phyloP scores from a whole-genome alignment of 2,797 vertebrate species.

The Crotalus adamanteus region DNA sequence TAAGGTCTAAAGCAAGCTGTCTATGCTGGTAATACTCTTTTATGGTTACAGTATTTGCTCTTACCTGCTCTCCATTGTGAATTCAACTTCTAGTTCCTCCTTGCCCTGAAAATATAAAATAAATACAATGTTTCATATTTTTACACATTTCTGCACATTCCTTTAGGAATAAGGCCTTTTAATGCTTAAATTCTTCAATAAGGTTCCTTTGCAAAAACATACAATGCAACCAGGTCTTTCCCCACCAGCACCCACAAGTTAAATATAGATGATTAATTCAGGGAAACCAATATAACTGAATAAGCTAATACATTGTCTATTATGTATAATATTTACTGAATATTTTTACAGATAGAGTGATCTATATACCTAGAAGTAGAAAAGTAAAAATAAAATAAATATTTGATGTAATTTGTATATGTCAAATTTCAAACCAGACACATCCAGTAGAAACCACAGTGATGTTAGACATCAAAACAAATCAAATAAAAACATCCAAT shows the following conservation, averaged over 20 bases:
- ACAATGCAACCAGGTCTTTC: neutral
- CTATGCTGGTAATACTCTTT: neutral
- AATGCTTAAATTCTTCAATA: neutral
- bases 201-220: neutral
- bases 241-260: neutral
- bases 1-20: neutral
- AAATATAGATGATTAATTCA: neutral
- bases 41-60: constrained; percentile 6
- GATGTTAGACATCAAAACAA: neutral
- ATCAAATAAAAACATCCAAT: neutral
- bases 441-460: neutral
- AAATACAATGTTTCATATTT: neutral
- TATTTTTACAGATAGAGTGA: neutral
- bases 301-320: neutral
- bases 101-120: constrained; percentile 58
- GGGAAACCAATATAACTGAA: neutral
- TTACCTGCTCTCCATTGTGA: constrained; percentile 78
- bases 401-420: neutral
- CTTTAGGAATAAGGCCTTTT: neutral
- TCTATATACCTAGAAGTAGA: neutral
- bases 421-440: neutral
- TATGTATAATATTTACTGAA: neutral
- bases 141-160: neutral
- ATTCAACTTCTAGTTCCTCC: constrained; percentile 79
- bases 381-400: neutral